These are phyloP conservation scores for Caiman crocodilus DNA, from an alignment of 2,797 vertebrate species.

Conservation along the genomic window DNA sequence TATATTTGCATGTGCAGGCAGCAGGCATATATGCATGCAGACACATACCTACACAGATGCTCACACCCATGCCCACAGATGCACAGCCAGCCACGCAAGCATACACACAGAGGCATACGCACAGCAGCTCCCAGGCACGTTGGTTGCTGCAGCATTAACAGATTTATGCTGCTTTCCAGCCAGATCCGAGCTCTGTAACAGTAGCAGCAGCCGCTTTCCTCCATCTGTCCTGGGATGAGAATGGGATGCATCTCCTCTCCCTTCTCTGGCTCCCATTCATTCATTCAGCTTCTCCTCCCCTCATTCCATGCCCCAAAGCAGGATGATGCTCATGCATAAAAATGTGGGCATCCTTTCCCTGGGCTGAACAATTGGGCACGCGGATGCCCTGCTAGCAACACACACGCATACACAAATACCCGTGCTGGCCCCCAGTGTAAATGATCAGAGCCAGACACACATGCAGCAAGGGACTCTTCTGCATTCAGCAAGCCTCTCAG, in stretches of 20 bases:
- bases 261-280: slow-evolving; percentile 70
- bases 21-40: background rate
- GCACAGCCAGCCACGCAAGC: background rate
- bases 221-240: slow-evolving; percentile 61
- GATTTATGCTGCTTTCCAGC: slow-evolving; percentile 58
- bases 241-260: slow-evolving; percentile 53
- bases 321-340: slow-evolving; percentile 49
- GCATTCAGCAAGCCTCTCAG: slow-evolving; percentile 61
- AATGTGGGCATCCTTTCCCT: slow-evolving; percentile 50
- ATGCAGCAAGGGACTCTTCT: slow-evolving; percentile 51
- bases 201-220: slow-evolving; percentile 38
- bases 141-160: slow-evolving; percentile 60
- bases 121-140: slow-evolving; percentile 29
- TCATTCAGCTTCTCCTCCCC: slow-evolving; percentile 62
- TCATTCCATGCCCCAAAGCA: slow-evolving; percentile 52
- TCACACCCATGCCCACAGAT: background rate
- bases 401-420: background rate
- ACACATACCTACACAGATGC: background rate
- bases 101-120: background rate
- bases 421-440: slow-evolving; percentile 52
- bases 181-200: slow-evolving; percentile 47
- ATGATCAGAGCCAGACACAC: slow-evolving; percentile 41
- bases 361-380: slow-evolving; percentile 20
- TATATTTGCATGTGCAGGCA: background rate
- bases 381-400: slow-evolving; percentile 35